Percentiles rank a stretch among this genome's conserved stretches.
Evolutionary conservation across 2,113 vertebrate species (phyloP).

Genomic region (Grantiella picta): DNA sequence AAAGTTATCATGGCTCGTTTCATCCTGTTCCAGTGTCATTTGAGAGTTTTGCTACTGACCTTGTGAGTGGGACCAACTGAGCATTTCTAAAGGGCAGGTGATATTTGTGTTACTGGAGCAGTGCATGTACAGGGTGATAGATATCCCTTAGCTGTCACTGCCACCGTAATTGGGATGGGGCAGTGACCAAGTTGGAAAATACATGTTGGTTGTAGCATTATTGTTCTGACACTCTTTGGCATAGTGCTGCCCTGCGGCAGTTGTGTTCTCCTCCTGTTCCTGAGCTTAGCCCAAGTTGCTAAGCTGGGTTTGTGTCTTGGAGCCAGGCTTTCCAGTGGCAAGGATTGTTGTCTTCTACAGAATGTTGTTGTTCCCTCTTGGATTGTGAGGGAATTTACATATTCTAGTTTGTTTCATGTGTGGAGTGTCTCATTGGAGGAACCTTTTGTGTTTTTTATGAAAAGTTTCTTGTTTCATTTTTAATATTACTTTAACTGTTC

Average conservation of each 20-base stretch:
- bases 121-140: neutral
- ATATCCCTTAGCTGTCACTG: neutral
- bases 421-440: neutral
- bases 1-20: neutral
- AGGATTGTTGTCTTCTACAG: neutral
- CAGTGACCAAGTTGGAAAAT: neutral
- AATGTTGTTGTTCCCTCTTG: neutral
- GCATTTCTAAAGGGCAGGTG: neutral
- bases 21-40: neutral
- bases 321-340: neutral
- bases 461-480: neutral
- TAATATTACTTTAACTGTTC: neutral
- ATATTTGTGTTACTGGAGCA: neutral
- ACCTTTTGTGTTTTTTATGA: neutral
- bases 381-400: neutral
- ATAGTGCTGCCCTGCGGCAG: neutral
- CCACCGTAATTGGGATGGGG: neutral
- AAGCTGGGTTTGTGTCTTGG: neutral
- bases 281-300: neutral
- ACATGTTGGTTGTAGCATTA: accelerated
- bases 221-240: neutral
- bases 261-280: neutral
- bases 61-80: neutral
- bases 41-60: neutral
- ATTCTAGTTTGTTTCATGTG: neutral